Evolutionary conservation across 2,797 vertebrate genomes (phyloP).

Genomic region (Rhinogobio ventralis): DNA sequence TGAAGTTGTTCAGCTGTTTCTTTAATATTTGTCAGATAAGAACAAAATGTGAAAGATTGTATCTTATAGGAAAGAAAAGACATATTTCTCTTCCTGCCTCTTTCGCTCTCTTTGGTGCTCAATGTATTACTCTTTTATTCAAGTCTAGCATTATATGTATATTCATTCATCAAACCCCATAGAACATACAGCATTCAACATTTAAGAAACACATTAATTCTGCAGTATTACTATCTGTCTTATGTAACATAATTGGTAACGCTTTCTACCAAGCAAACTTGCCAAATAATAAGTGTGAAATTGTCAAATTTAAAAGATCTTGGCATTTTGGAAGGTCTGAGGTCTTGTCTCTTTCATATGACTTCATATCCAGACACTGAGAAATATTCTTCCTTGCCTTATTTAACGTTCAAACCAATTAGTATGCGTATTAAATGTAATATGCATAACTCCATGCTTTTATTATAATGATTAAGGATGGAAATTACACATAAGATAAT

Average conservation of each 20-base stretch:
- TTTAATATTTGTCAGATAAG: not conserved
- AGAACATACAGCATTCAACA: not conserved
- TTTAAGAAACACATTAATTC: not conserved
- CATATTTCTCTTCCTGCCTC: not conserved
- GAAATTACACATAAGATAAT: not conserved
- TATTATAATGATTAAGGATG: conserved; percentile 8
- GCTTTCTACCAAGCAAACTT: not conserved
- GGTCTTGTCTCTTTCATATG: not conserved
- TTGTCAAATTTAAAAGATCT: not conserved
- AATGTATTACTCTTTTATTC: not conserved
- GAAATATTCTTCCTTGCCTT: not conserved
- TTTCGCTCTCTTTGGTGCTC: not conserved
- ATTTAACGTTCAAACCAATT: not conserved
- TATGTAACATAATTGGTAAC: not conserved
- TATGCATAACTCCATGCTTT: not conserved
- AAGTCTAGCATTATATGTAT: not conserved
- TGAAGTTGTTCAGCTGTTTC: not conserved
- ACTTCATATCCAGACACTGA: not conserved
- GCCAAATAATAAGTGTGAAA: not conserved
- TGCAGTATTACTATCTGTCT: not conserved
- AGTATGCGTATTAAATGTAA: not conserved
- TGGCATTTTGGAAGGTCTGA: not conserved
- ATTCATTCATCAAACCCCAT: not conserved
- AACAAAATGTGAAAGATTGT: not conserved
- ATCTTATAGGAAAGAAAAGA: not conserved